Percentiles rank a stretch among this genome's conserved stretches.
Evolutionary conservation across 2,113 vertebrate species (phyloP).

Genomic region (Alexandromys fortis): DNA sequence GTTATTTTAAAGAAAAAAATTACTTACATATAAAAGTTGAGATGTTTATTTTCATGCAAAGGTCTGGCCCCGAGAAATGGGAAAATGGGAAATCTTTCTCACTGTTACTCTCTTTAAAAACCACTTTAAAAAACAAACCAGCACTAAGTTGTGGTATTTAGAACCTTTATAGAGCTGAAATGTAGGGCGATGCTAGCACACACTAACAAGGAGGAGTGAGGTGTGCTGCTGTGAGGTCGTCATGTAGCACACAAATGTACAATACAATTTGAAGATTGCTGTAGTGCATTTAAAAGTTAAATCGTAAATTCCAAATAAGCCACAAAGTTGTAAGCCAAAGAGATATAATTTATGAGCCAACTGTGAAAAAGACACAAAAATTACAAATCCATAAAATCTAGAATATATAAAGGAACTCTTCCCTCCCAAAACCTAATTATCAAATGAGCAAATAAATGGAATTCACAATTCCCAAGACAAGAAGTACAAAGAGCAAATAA

Average conservation of each 20-base stretch:
- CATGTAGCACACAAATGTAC: not conserved
- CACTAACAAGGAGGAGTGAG: not conserved
- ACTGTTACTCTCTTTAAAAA: conserved; percentile 19
- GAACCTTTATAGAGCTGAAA: not conserved
- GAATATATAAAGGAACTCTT: not conserved
- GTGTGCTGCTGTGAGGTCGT: not conserved
- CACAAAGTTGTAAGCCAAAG: not conserved
- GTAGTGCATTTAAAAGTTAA: conserved; percentile 3
- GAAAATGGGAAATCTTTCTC: not conserved
- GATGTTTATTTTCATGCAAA: conserved; percentile 8
- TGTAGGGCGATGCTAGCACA: not conserved
- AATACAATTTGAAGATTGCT: not conserved
- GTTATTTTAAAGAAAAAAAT: not conserved
- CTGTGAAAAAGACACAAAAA: not conserved
- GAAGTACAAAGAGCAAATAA: not conserved
- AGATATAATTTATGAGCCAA: not conserved
- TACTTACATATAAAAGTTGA: not conserved
- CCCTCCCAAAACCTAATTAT: not conserved
- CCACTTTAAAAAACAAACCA: not conserved
- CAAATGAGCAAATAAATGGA: not conserved
- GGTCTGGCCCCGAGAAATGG: not conserved
- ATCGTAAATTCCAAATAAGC: not conserved
- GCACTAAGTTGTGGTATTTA: not conserved
- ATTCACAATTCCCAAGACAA: not conserved
- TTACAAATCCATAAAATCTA: not conserved